These are phyloP conservation scores for Plotosus lineatus DNA, from an alignment of 2,113 vertebrate genomes.

Conservation along the genomic window DNA sequence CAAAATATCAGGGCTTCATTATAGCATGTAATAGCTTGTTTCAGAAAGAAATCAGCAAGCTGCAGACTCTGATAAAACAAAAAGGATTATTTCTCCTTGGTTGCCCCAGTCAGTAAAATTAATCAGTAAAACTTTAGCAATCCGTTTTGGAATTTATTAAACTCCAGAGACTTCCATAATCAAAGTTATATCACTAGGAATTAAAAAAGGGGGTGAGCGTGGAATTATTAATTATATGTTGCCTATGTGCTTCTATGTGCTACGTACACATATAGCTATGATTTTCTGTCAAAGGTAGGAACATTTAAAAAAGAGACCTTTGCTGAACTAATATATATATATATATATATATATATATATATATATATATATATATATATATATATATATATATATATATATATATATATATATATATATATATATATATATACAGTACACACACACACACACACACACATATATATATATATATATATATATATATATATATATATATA, in stretches of 20 bases:
- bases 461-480: too few species aligned
- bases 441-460: too few species aligned
- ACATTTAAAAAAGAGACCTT: not conserved
- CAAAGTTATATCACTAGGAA: constrained; percentile 10
- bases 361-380: too few species aligned
- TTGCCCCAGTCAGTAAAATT: constrained; percentile 15
- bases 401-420: too few species aligned
- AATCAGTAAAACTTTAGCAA: constrained; percentile 9
- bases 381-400: too few species aligned
- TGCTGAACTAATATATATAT: not conserved
- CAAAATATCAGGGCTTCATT: constrained; percentile 20
- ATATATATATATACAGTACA: too few species aligned
- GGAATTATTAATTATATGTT: not conserved
- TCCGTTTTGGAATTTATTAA: not conserved
- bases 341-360: too few species aligned
- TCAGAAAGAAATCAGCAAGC: constrained; percentile 18
- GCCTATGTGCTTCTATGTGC: not conserved
- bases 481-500: too few species aligned
- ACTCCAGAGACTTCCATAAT: not conserved
- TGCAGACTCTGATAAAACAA: constrained; percentile 8
- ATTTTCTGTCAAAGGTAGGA: not conserved
- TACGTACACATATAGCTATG: not conserved
- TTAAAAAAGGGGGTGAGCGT: too few species aligned
- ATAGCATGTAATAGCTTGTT: constrained; percentile 31
- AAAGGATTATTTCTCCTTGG: constrained; percentile 37